Base-by-base conservation (phyloP, 2,113 vertebrate species). In the Pseudolaguvia tuberculata region DNA sequence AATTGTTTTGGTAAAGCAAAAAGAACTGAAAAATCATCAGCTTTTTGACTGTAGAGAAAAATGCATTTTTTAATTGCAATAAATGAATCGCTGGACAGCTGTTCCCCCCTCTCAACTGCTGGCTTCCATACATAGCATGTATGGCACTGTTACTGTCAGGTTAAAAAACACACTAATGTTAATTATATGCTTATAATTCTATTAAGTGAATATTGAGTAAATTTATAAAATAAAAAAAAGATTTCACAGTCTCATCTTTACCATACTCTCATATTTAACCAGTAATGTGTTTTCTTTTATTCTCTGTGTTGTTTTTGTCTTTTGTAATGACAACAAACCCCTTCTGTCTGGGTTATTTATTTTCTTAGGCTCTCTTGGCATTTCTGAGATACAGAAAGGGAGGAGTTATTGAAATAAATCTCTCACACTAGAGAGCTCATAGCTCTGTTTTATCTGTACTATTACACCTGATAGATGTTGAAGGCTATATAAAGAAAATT, bases 391-490 rank as follows among this genome's bases (percentile, higher is more conserved):
- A 42, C 52, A 31, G 76, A 66, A 21, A 55, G 75, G 72, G 72
- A 73, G 72, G 72, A 79, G 51, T 75, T 78, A 68, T 72, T 79
- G 11, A 20, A 67, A 70, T 74, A 50, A 80, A 76, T 76, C 35
- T 39, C 39, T 69, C 65, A 82, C 70, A 61, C 53, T 47, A 42
- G 73, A 74, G 80, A 72, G 59, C 73, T 68, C 57, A 58, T 29
- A 50, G 73, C 58, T 25, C n/a, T 23, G 39, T 79, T 51, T 82
- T 76, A 84, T 80, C 73, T 79, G n/a, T 56, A 76, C 45, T 58
- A 68, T 82, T 72, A 73, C 79, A 82, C 75, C 74, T 79, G 80
- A 82, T 75, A 73, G 81, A 82, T 73, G 79, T 47, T 39, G 56
- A 77, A 72, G 74, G 35, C 56, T 76, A 70, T 75, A 75, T 75